These are phyloP conservation scores for silkworm (Bombyx mori) DNA, from an alignment of 1,140 invertebrate species.

Conservation along the genomic window DNA sequence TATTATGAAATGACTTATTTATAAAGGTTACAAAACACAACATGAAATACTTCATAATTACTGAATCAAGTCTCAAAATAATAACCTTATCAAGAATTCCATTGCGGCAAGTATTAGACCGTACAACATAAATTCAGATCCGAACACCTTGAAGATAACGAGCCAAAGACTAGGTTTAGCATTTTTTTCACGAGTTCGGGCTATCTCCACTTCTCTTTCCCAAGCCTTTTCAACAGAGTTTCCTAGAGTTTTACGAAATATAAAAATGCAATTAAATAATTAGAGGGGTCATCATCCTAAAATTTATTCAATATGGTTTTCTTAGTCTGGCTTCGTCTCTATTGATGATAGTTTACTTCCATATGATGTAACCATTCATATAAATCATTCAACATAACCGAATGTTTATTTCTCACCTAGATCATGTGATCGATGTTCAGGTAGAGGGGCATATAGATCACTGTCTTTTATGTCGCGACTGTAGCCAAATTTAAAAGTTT, in stretches of 20 bases:
- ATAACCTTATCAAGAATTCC: slow-evolving; percentile 69
- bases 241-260: slow-evolving; percentile 35
- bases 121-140: slow-evolving; percentile 53
- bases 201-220: slow-evolving; percentile 58
- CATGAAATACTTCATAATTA: not conserved
- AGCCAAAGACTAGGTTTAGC: slow-evolving; percentile 58
- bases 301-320: slow-evolving; percentile 1
- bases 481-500: slow-evolving; percentile 70
- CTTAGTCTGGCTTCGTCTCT: not conserved
- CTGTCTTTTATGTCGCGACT: slow-evolving; percentile 71
- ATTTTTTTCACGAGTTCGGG: slow-evolving; percentile 7
- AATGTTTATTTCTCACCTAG: slow-evolving; percentile 29
- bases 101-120: slow-evolving; percentile 67
- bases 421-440: slow-evolving; percentile 70
- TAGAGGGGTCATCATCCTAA: not conserved
- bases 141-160: slow-evolving; percentile 64
- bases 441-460: slow-evolving; percentile 73
- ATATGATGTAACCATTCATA: not conserved
- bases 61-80: slow-evolving; percentile 4
- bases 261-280: not conserved
- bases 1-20: not conserved
- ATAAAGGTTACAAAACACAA: not conserved
- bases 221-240: slow-evolving; percentile 72
- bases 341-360: not conserved
- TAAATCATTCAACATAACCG: not conserved